Percentiles rank a stretch among this genome's conserved stretches.
Conservation (phyloP, 2,797 vertebrate genomes). For the Bufotes viridis region DNA sequence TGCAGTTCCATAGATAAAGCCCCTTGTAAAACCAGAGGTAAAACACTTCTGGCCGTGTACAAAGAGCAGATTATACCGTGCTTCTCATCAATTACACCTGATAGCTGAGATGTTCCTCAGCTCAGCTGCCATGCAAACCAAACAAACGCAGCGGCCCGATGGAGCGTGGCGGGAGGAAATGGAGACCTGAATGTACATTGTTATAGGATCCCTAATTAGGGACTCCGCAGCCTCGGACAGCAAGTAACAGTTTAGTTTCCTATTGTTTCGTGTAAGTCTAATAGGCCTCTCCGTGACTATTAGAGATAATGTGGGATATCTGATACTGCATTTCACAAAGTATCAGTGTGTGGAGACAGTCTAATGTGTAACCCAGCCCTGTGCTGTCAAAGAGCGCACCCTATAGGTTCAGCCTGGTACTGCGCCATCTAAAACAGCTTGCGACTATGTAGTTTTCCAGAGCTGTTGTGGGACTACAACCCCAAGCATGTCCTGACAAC, state of each 20-base stretch:
- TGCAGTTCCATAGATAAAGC: not conserved
- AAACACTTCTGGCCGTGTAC: conserved; percentile 41
- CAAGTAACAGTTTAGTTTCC: conserved; percentile 61
- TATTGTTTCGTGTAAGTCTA: conserved; percentile 49
- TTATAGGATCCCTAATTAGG: conserved; percentile 61
- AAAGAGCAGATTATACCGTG: conserved; percentile 47
- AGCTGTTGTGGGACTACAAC: too few species aligned
- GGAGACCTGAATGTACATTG: conserved; percentile 51
- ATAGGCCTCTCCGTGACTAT: conserved; percentile 56
- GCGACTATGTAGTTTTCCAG: not conserved
- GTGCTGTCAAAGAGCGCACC: conserved; percentile 5
- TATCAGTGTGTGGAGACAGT: conserved; percentile 25
- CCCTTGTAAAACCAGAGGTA: conserved; percentile 28
- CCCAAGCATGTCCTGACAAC: too few species aligned
- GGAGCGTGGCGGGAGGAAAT: conserved; percentile 47
- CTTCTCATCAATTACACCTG: conserved; percentile 53
- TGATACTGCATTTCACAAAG: conserved; percentile 52
- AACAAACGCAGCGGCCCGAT: conserved; percentile 44
- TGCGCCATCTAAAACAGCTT: not conserved
- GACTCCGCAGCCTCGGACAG: conserved; percentile 57
- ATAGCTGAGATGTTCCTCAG: conserved; percentile 49
- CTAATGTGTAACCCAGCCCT: conserved; percentile 20
- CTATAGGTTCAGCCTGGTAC: conserved; percentile 11
- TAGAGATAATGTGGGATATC: conserved; percentile 36
- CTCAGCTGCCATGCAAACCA: conserved; percentile 50